Evolutionary conservation across 2,113 vertebrate genomes (phyloP), one percentile per base, ranked within the genome.

Genomic region (Phrynocephalus versicolor): DNA sequence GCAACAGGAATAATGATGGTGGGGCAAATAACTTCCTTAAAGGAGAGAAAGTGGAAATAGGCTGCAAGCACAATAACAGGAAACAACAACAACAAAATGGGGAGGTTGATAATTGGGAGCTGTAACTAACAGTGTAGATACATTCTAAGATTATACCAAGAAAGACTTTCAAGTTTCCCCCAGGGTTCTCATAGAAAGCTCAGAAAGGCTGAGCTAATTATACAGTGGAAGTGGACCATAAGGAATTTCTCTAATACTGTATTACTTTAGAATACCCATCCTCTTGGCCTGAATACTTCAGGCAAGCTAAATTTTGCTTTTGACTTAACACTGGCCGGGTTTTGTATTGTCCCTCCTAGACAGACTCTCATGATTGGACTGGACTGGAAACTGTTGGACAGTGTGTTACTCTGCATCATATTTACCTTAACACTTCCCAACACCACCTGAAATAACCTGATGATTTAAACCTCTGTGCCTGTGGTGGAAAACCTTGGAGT

Each of bases 371-470:
- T 6, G 51, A 41, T 10, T 51, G 45, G 45, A 10, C 45, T 0
- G 37, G 70, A 75, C 64, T 71, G 87, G n/a, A 71, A 64, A 35
- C 10, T 79, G 80, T 65, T 74, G 45, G 62, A 55, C 1, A 55
- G n/a, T 6, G 65, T 35, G 21, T 0, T 73, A 9, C 81, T 41
- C 0, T 7, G 69, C 14, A 73, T 85, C 75, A 70, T 75, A 79
- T 79, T 88, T 33, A 0, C 1, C 80, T 71, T 90, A 23, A 83
- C 85, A 85, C n/a, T 21, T 0, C 58, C 27, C n/a, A 87, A 82
- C 45, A 51, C 45, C 45, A 51, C 45, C 45, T 51, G 5, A 81
- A 18, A 83, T 35, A 39, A 76, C 30, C 72, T 5, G 9, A 67
- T 41, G 5, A 3, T 77, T 89, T 88, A 70, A 21, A 58, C 69